phyloP scores from a whole-genome alignment of 2,888 invertebrate species.

The Leptinotarsa juncta region DNA sequence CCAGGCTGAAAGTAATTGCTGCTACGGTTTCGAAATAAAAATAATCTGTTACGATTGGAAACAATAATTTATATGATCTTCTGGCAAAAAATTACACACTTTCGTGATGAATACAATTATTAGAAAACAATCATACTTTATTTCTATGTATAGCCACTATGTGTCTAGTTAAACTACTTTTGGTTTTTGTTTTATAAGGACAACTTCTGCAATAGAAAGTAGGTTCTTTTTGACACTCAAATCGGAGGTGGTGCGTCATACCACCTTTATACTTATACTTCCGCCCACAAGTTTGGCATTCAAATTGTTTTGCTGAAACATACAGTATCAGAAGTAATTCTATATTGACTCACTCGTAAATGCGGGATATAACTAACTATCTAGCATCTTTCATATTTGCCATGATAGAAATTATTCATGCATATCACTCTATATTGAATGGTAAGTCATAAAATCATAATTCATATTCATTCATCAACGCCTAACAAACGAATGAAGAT shows the following conservation, averaged over 20 bases:
- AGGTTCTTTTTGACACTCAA: slow-evolving; percentile 48
- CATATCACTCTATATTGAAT: too few relatives aligned
- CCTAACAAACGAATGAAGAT: too few relatives aligned
- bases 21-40: too few relatives aligned
- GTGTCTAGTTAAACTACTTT: slow-evolving; percentile 11
- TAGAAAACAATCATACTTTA: neutral
- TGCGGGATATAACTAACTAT: too few relatives aligned
- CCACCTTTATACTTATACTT: slow-evolving; percentile 44
- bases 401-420: too few relatives aligned
- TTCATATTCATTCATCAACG: too few relatives aligned
- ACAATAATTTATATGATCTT: too few relatives aligned
- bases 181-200: slow-evolving; percentile 22
- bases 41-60: too few relatives aligned
- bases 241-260: slow-evolving; percentile 45
- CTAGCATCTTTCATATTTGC: too few relatives aligned
- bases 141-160: neutral
- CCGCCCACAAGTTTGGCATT: slow-evolving; percentile 38
- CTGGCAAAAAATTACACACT: too few relatives aligned
- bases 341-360: neutral
- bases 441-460: too few relatives aligned
- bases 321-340: neutral
- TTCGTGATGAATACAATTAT: neutral
- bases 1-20: too few relatives aligned
- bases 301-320: neutral
- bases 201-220: slow-evolving; percentile 45